Conservation (phyloP, 1,140 invertebrate species). For the Calliopsis andreniformis region DNA sequence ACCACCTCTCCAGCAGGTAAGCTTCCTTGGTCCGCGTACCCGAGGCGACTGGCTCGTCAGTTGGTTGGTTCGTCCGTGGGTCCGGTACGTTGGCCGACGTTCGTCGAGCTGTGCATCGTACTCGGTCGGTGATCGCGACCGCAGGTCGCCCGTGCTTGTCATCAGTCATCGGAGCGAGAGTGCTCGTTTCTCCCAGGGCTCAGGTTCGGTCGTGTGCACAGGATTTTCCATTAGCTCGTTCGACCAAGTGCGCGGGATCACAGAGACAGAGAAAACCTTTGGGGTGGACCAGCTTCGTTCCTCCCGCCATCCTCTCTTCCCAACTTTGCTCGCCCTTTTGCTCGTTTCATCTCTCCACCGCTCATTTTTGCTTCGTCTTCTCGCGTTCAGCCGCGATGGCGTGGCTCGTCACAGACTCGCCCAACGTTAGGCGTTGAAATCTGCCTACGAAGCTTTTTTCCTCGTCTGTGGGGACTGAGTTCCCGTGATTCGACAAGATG, state of each 20-base stretch:
- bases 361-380: slow-evolving; percentile 13
- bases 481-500: background rate
- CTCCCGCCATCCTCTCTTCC: slow-evolving; percentile 10
- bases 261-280: slow-evolving; percentile 46
- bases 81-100: background rate
- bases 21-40: slow-evolving; percentile 39
- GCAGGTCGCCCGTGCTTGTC: slow-evolving; percentile 38
- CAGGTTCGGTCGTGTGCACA: slow-evolving; percentile 60
- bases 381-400: background rate
- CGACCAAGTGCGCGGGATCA: slow-evolving; percentile 68
- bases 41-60: slow-evolving; percentile 20
- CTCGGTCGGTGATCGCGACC: slow-evolving; percentile 20
- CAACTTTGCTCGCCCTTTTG: background rate
- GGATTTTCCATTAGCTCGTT: slow-evolving; percentile 67
- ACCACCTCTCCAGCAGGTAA: slow-evolving; percentile 67
- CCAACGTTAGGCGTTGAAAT: background rate
- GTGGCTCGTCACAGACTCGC: background rate
- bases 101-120: slow-evolving; percentile 29
- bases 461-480: background rate
- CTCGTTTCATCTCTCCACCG: background rate
- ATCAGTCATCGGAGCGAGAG: slow-evolving; percentile 58
- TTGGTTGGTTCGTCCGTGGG: background rate
- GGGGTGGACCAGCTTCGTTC: slow-evolving; percentile 25
- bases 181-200: slow-evolving; percentile 46
- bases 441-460: background rate